Evolutionary conservation across 30 jellyfish, hydroid and myxozoan species (phyloP).

Genomic region (Mastigias papua): DNA sequence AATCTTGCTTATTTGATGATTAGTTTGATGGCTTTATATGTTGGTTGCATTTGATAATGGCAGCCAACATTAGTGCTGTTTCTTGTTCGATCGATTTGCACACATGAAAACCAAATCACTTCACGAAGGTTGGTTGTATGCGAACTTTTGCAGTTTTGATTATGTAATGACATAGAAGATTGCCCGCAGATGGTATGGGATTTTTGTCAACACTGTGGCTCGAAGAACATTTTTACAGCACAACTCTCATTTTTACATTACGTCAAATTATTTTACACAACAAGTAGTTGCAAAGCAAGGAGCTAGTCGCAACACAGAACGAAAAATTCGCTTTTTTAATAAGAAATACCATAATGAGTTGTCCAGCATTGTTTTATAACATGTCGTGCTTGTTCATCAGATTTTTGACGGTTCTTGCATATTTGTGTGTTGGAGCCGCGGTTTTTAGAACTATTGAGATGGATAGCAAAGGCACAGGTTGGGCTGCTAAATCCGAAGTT

Average conservation of each 20-base stretch:
- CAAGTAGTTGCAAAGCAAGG: no score
- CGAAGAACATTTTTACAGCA: neutral
- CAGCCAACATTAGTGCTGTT: neutral
- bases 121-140: no score
- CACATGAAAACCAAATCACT: neutral
- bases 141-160: no score
- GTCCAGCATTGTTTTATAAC: conserved; percentile 43
- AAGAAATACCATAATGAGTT: conserved; percentile 11
- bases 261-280: no score
- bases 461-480: neutral
- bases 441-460: conserved; percentile 62
- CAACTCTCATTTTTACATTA: no score
- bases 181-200: neutral
- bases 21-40: neutral
- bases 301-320: no score
- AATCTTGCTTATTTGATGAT: no score
- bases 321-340: no score
- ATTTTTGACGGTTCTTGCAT: conserved; percentile 51
- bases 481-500: conserved; percentile 34
- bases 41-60: neutral
- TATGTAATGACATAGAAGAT: no score
- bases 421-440: conserved; percentile 81
- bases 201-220: neutral
- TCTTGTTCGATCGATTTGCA: neutral
- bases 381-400: conserved; percentile 54